Conservation (phyloP, 2,888 invertebrate species). For the Lapara coniferarum region DNA sequence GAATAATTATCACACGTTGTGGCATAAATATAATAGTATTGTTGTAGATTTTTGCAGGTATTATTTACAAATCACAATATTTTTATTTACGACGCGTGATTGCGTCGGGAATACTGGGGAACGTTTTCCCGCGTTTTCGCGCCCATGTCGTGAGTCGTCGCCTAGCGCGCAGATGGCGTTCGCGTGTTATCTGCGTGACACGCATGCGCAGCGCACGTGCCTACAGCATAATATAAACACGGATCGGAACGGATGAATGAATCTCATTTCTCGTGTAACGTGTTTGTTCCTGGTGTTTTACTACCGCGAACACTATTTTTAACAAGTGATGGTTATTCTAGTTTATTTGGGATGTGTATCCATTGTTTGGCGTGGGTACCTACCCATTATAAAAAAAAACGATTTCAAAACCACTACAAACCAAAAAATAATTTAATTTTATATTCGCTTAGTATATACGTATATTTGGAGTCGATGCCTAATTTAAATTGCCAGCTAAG, state of each 20-base stretch:
- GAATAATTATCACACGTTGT: not conserved
- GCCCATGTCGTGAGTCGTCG: constrained; percentile 29
- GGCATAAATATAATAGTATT: not conserved
- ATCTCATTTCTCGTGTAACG: not conserved
- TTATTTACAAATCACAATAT: not conserved
- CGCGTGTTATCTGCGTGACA: constrained; percentile 54
- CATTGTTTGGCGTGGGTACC: not conserved
- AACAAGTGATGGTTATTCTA: constrained; percentile 9
- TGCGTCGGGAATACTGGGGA: not conserved
- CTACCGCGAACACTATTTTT: constrained; percentile 6
- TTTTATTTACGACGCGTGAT: not conserved
- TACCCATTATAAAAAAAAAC: no score
- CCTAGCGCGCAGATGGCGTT: constrained; percentile 36
- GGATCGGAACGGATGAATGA: constrained; percentile 7
- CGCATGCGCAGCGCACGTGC: constrained; percentile 64
- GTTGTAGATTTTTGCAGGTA: not conserved
- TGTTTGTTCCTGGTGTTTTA: not conserved
- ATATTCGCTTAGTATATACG: no score
- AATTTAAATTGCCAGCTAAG: no score
- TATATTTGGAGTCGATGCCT: no score
- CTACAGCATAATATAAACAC: constrained; percentile 19
- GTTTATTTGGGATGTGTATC: not conserved
- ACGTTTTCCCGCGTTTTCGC: constrained; percentile 48
- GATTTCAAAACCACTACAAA: no score
- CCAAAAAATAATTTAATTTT: no score